Evolutionary conservation across 2,888 invertebrate species (phyloP).

Genomic region (Synergus gifuensis): DNA sequence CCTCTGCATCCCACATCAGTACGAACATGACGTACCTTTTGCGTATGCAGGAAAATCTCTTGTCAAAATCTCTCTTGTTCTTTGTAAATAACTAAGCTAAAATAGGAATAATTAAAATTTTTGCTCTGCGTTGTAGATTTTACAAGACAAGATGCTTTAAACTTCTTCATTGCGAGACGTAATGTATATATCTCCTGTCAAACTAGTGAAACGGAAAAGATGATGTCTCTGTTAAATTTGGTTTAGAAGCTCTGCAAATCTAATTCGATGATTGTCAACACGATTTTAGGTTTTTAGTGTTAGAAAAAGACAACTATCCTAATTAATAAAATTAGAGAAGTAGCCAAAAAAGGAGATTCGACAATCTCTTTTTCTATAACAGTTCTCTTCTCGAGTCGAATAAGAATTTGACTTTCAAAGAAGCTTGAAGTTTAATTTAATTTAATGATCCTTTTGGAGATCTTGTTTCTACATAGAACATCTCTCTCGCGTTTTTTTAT

Average conservation of each 20-base stretch:
- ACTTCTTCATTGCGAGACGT: background rate
- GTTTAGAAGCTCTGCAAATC: background rate
- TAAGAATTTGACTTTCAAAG: background rate
- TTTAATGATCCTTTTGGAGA: conserved; percentile 64
- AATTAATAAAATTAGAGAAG: background rate
- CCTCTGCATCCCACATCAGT: conserved; percentile 32
- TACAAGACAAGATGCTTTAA: conserved; percentile 6
- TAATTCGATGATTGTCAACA: conserved; percentile 8
- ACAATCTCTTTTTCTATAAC: background rate
- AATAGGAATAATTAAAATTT: conserved; percentile 61
- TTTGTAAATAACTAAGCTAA: conserved; percentile 63
- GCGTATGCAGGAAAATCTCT: conserved; percentile 44
- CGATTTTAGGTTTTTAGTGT: background rate
- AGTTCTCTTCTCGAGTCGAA: background rate
- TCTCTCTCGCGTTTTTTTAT: conserved; percentile 28
- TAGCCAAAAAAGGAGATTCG: background rate
- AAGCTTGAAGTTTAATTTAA: conserved; percentile 62
- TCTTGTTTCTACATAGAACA: background rate
- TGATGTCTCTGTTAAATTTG: background rate
- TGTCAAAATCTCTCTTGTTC: conserved; percentile 50
- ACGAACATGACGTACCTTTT: background rate
- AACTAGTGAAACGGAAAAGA: background rate
- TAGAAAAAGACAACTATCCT: background rate
- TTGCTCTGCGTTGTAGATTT: background rate
- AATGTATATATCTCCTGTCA: background rate